Evolutionary conservation across 1,140 invertebrate species (phyloP).

Genomic region (Listronotus oregonensis): DNA sequence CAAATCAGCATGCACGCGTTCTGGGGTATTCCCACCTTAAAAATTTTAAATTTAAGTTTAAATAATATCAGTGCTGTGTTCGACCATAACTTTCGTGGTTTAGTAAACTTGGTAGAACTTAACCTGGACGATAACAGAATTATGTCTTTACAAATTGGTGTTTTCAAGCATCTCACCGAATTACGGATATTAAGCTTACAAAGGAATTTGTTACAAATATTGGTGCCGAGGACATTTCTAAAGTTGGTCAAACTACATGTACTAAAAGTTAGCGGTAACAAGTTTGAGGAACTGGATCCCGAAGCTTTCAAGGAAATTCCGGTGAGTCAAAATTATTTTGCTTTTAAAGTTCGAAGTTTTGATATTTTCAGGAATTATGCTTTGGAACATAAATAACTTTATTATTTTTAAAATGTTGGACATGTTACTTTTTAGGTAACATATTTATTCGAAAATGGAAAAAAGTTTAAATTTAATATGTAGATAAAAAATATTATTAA

Average conservation of each 20-base stretch:
- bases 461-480: too few relatives aligned
- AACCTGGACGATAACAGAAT: conserved; percentile 84
- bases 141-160: conserved; percentile 70
- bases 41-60: conserved; percentile 70
- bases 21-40: conserved; percentile 74
- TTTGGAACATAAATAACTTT: too few relatives aligned
- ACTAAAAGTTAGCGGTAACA: conserved; percentile 76
- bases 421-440: too few relatives aligned
- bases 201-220: conserved; percentile 69
- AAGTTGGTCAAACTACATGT: conserved; percentile 71
- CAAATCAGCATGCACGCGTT: conserved; percentile 80
- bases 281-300: conserved; percentile 70
- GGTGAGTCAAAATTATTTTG: conserved; percentile 16
- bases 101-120: conserved; percentile 79
- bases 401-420: too few relatives aligned
- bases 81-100: conserved; percentile 80
- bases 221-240: conserved; percentile 71
- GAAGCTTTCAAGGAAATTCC: conserved; percentile 55
- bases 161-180: conserved; percentile 74
- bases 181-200: conserved; percentile 70
- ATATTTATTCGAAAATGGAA: too few relatives aligned
- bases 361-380: too few relatives aligned
- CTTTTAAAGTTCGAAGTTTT: too few relatives aligned
- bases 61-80: conserved; percentile 79
- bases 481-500: too few relatives aligned